phyloP scores from a whole-genome alignment of 2,888 invertebrate genomes.

The Byasa hedistus region DNA sequence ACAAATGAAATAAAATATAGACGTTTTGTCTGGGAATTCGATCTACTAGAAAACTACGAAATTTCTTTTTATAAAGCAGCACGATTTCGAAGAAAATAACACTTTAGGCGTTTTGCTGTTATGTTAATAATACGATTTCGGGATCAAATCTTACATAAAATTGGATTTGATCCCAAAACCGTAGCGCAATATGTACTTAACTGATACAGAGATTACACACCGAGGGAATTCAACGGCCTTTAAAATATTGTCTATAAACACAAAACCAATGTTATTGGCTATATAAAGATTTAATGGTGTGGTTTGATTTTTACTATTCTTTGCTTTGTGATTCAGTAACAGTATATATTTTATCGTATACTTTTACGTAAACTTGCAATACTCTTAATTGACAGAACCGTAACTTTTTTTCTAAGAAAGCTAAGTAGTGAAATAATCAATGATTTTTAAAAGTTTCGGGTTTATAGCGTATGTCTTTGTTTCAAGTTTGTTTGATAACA shows the following conservation, averaged over 20 bases:
- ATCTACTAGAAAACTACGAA: no score
- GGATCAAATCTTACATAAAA: constrained; percentile 2
- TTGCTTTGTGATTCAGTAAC: no score
- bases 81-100: neutral
- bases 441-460: neutral
- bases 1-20: no score
- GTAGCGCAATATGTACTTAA: constrained; percentile 21
- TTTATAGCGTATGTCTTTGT: neutral
- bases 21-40: no score
- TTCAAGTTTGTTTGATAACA: neutral
- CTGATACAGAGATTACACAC: constrained; percentile 25
- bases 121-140: no score
- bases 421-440: neutral
- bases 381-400: no score
- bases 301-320: neutral
- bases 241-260: neutral
- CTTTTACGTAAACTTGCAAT: no score
- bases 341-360: no score
- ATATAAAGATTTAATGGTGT: neutral
- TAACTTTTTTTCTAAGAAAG: no score
- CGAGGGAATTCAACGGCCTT: neutral
- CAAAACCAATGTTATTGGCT: neutral
- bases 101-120: neutral
- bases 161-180: constrained; percentile 16
- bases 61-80: neutral